phyloP scores from a whole-genome alignment of 2,797 vertebrate species.

The Hydrocynus forskahlii region DNA sequence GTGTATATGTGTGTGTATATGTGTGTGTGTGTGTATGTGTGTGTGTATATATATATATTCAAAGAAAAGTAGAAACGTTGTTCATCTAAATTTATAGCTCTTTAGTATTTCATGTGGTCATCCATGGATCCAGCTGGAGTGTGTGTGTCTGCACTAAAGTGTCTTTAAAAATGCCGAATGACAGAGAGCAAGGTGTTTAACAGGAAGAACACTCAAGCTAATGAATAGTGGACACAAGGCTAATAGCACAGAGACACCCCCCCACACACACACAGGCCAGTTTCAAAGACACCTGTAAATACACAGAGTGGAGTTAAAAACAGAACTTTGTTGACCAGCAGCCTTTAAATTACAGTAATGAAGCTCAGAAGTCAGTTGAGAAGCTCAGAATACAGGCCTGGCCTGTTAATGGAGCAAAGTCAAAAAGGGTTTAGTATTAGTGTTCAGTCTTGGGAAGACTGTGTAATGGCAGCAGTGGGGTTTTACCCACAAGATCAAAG shows the following conservation, averaged over 20 bases:
- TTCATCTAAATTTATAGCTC: no score
- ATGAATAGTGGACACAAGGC: not conserved
- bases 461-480: constrained; percentile 1
- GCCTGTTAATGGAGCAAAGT: not conserved
- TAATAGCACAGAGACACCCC: not conserved
- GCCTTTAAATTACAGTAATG: constrained; percentile 9
- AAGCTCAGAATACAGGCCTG: not conserved
- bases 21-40: no score
- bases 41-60: no score
- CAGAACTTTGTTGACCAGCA: constrained; percentile 7
- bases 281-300: constrained; percentile 19
- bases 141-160: not conserved
- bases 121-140: not conserved
- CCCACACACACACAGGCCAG: no score
- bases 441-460: constrained; percentile 2
- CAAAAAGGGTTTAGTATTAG: not conserved
- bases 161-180: constrained; percentile 4
- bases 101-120: no score
- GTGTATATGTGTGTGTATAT: no score
- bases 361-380: constrained; percentile 1
- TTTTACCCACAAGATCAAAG: constrained; percentile 30
- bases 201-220: not conserved
- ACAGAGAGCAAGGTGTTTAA: constrained; percentile 4
- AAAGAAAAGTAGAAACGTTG: no score
- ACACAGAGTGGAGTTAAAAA: constrained; percentile 12